These are phyloP conservation scores for Brienomyrus brachyistius DNA, from an alignment of 2,113 vertebrate genomes.

Conservation along the genomic window DNA sequence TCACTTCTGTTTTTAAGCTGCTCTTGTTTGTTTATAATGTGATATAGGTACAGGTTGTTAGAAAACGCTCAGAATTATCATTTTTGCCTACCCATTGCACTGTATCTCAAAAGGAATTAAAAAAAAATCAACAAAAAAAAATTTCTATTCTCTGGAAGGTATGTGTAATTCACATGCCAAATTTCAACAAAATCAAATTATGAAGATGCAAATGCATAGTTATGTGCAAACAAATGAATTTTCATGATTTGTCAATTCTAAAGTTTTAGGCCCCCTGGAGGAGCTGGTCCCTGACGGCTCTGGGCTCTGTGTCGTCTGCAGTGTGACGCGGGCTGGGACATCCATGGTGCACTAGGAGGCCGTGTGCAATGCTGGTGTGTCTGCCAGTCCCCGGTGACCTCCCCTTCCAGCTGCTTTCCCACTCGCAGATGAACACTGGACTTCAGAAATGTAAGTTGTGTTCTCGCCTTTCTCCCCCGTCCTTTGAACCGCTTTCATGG, in stretches of 20 bases:
- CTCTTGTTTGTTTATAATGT: too few relatives aligned
- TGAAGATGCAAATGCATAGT: neutral
- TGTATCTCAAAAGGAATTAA: too few relatives aligned
- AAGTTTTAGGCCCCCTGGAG: neutral
- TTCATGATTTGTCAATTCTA: neutral
- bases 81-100: too few relatives aligned
- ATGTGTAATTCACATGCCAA: neutral
- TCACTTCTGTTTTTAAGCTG: too few relatives aligned
- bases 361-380: constrained; percentile 93
- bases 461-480: neutral
- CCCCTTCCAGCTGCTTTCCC: constrained; percentile 83
- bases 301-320: constrained; percentile 56
- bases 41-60: too few relatives aligned
- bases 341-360: constrained; percentile 77
- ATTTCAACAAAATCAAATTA: neutral
- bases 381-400: constrained; percentile 86
- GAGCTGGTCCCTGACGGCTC: neutral
- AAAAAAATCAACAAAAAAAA: too few relatives aligned
- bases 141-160: too few relatives aligned
- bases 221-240: neutral
- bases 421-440: constrained; percentile 99
- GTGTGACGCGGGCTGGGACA: constrained; percentile 70
- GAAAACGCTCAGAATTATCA: too few relatives aligned
- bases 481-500: neutral
- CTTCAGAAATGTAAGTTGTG: constrained; percentile 96